Evolutionary conservation across 2,888 invertebrate species (phyloP), one percentile per base, ranked within the genome.

Genomic region (Lepidonotus clava): DNA sequence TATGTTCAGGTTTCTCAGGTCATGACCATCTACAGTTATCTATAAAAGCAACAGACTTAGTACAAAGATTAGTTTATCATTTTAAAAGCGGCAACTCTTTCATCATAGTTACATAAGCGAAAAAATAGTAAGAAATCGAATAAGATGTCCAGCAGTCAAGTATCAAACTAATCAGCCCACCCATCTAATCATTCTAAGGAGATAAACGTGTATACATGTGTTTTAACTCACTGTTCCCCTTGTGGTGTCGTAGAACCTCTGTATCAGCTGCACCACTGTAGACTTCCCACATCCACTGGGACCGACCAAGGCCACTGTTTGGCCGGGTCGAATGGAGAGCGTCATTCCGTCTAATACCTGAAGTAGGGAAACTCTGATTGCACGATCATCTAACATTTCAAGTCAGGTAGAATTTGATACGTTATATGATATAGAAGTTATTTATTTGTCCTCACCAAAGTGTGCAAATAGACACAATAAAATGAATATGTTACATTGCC

Each of bases 211-310:
- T 51, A 51, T 51, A 14, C 14, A 51, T 51, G 21, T 51, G 51
- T 14, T 14, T 21, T 40, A 88, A 91, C 87, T 85, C 93, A 93
- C 90, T 91, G 90, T 5, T 95, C n/a, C 95, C 36, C 92, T 89
- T 0, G 90, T 84, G 0, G 96, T 96, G 93, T 97, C 97, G 91
- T 98, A 98, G 86, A 97, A 95, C 83, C 97, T 94, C 92, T 97
- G 96, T 89, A 98, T 94, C 46, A 98, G 94, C 91, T 97, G 97
- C 87, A 97, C 96, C 85, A 96, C 96, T 0, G 97, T 97, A 0
- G 97, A 97, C 93, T 97, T 97, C 34, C 97, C 97, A 90, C 97
- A 97, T 14, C 97, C 97, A 88, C 93, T 94, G n/a, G 93, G 90
- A 38, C 94, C 94, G 56, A 94, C 93, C n/a, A 94, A 90, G 0